Evolutionary conservation across 2,888 invertebrate species (phyloP).

Genomic region (Baronia brevicornis): DNA sequence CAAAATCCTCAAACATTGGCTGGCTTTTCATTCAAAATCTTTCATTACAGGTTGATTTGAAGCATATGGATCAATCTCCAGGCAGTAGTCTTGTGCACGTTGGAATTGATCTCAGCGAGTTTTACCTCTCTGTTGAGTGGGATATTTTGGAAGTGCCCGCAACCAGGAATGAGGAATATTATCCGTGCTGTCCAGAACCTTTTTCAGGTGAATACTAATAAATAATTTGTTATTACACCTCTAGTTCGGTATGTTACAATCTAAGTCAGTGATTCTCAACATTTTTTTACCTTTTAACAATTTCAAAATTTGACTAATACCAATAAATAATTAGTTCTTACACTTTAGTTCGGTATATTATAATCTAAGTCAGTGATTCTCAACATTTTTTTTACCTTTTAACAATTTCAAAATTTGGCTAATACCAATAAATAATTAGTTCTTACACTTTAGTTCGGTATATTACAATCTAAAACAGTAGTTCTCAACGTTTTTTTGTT

Average conservation of each 20-base stretch:
- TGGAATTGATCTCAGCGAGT: slow-evolving; percentile 95
- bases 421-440: slow-evolving; percentile 15
- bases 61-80: slow-evolving; percentile 89
- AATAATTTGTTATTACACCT: neutral
- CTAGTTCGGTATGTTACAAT: neutral
- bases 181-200: slow-evolving; percentile 90
- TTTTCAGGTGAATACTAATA: slow-evolving; percentile 83
- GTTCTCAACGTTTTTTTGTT: too few relatives aligned
- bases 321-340: neutral
- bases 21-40: too few relatives aligned
- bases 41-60: slow-evolving; percentile 83
- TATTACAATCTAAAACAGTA: neutral
- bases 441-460: neutral
- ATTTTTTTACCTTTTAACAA: too few relatives aligned
- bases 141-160: slow-evolving; percentile 96
- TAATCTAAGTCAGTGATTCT: too few relatives aligned
- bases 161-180: slow-evolving; percentile 92
- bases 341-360: neutral
- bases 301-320: slow-evolving; percentile 13
- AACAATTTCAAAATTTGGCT: neutral
- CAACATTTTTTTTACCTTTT: too few relatives aligned
- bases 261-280: too few relatives aligned
- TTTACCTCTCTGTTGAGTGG: slow-evolving; percentile 98
- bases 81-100: slow-evolving; percentile 90
- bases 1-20: too few relatives aligned